Conservation (phyloP, 2,888 invertebrate species). For the Hipparchia sbordonii region DNA sequence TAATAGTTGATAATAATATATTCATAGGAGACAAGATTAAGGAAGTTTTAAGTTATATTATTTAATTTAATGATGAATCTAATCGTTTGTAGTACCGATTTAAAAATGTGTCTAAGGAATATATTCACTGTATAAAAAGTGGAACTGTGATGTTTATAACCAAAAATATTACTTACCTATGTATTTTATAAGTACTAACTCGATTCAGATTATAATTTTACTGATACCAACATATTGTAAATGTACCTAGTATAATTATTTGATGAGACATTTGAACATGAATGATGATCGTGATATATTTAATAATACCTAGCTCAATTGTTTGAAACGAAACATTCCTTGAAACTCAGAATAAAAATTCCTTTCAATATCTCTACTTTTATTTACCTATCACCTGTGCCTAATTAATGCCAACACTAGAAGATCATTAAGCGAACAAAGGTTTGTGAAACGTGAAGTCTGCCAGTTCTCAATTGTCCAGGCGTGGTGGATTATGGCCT, state of each 20-base stretch:
- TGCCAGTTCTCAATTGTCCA: too few relatives aligned
- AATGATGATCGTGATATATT: not conserved
- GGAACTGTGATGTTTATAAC: conserved; percentile 49
- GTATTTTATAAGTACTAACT: conserved; percentile 33
- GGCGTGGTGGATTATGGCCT: too few relatives aligned
- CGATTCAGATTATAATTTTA: conserved; percentile 29
- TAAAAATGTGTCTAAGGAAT: conserved; percentile 29
- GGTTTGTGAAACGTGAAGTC: too few relatives aligned
- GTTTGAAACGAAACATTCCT: conserved; percentile 29
- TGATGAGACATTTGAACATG: conserved; percentile 8
- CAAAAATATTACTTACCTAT: conserved; percentile 43
- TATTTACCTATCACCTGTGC: not conserved
- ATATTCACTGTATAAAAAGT: conserved; percentile 31
- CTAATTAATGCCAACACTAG: too few relatives aligned
- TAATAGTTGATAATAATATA: not conserved
- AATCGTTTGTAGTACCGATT: conserved; percentile 22
- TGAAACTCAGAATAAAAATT: conserved; percentile 30
- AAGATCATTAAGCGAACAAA: too few relatives aligned
- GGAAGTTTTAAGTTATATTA: conserved; percentile 9
- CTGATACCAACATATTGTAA: not conserved
- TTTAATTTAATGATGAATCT: conserved; percentile 15
- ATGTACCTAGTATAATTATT: conserved; percentile 15
- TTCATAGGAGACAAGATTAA: not conserved
- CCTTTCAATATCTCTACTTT: conserved; percentile 6
- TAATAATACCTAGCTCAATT: conserved; percentile 15